Evolutionary conservation across 2,113 vertebrate genomes (phyloP).

Genomic region (Platichthys stellatus): DNA sequence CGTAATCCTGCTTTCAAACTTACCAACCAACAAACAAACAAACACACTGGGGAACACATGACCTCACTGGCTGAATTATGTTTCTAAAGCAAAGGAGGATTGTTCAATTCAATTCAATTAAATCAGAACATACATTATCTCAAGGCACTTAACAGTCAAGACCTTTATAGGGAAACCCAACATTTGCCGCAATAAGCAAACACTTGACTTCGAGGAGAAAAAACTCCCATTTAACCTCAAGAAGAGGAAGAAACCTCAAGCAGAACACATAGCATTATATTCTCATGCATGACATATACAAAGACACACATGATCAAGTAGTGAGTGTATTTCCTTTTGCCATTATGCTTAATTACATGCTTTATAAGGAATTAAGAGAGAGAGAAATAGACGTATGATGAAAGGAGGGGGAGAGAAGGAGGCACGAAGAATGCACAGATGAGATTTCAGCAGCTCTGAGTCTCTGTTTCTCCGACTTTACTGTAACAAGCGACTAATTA

Average conservation of each 20-base stretch:
- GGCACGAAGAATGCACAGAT: slow-evolving; percentile 60
- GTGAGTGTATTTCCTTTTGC: slow-evolving; percentile 26
- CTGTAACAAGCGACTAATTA: slow-evolving; percentile 83
- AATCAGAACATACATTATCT: too few relatives aligned
- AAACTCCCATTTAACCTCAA: neutral
- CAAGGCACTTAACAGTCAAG: too few relatives aligned
- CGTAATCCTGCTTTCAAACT: too few relatives aligned
- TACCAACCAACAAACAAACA: too few relatives aligned
- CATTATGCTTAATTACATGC: slow-evolving; percentile 39
- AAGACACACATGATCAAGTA: slow-evolving; percentile 22
- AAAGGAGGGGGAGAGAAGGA: slow-evolving; percentile 31
- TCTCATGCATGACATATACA: slow-evolving; percentile 3
- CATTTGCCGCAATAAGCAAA: too few relatives aligned
- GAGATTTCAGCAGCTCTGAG: slow-evolving; percentile 79
- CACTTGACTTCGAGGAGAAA: too few relatives aligned
- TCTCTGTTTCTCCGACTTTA: slow-evolving; percentile 76
- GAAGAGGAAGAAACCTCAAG: neutral
- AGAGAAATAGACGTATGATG: slow-evolving; percentile 39
- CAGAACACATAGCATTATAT: too few relatives aligned
- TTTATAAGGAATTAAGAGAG: slow-evolving; percentile 45
- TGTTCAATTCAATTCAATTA: neutral
- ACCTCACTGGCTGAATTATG: neutral
- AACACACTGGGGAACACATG: too few relatives aligned
- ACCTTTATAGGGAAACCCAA: too few relatives aligned
- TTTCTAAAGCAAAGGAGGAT: neutral